Percentiles rank a stretch among this genome's conserved stretches.
phyloP scores from a whole-genome alignment of 2,888 invertebrate genomes.

The Taphrorychus bicolor region DNA sequence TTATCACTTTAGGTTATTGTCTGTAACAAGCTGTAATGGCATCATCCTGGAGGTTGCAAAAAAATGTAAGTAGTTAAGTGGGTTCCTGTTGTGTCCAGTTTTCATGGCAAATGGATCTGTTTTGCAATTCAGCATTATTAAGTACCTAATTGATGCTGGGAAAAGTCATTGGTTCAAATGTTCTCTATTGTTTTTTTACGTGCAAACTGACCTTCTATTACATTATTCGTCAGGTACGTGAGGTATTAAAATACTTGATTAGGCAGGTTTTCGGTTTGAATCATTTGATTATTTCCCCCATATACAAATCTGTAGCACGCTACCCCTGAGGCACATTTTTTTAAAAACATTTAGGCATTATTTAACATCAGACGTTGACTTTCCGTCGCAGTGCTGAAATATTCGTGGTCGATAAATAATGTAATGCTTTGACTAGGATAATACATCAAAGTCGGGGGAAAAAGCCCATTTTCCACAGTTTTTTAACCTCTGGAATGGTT shows the following conservation, averaged over 20 bases:
- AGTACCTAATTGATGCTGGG: neutral
- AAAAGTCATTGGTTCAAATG: neutral
- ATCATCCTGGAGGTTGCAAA: neutral
- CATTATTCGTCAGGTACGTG: neutral
- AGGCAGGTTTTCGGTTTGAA: too few relatives aligned
- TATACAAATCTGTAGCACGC: too few relatives aligned
- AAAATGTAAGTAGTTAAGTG: neutral
- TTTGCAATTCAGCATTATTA: too few relatives aligned
- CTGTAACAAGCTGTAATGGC: neutral
- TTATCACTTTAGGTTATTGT: neutral
- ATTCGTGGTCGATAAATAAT: conserved; percentile 21
- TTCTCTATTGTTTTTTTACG: neutral
- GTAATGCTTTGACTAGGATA: conserved; percentile 15
- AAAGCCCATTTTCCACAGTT: conserved; percentile 19
- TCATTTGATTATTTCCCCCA: too few relatives aligned
- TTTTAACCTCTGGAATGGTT: conserved; percentile 14
- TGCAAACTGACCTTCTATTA: neutral
- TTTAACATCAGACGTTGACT: conserved; percentile 15
- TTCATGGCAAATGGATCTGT: too few relatives aligned
- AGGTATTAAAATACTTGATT: too few relatives aligned
- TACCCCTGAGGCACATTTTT: neutral
- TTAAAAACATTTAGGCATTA: neutral
- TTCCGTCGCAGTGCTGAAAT: conserved; percentile 15
- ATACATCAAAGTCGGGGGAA: conserved; percentile 22
- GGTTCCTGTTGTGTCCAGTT: neutral